These are phyloP conservation scores for Nezara viridula DNA, from an alignment of 2,888 invertebrate genomes.

Conservation along the genomic window DNA sequence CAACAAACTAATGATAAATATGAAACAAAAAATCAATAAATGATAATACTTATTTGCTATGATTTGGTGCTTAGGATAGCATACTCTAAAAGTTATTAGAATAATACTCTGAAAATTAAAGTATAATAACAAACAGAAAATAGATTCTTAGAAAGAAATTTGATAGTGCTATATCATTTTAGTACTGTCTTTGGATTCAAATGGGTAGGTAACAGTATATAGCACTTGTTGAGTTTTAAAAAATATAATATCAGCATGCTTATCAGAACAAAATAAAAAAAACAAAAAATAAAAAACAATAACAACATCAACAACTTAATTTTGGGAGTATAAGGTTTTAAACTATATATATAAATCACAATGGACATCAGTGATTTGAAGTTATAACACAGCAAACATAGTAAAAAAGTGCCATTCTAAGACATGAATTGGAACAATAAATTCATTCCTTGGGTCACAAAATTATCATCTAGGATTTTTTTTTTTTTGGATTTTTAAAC, in stretches of 20 bases:
- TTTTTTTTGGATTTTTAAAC: neutral
- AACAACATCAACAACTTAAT: neutral
- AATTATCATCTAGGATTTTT: neutral
- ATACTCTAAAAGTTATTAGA: neutral
- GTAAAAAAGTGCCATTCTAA: constrained; percentile 13
- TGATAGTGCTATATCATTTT: neutral
- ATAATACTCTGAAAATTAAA: neutral
- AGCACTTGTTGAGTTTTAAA: neutral
- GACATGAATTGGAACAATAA: neutral
- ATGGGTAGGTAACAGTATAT: neutral
- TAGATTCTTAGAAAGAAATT: neutral
- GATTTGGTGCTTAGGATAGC: neutral
- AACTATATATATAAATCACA: constrained; percentile 6
- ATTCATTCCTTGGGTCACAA: constrained; percentile 13
- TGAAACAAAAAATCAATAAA: neutral
- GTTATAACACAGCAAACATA: constrained; percentile 42
- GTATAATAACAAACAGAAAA: neutral
- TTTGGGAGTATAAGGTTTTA: neutral
- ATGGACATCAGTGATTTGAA: constrained; percentile 32
- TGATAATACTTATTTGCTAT: neutral
- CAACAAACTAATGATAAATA: too few relatives aligned
- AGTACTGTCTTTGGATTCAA: neutral
- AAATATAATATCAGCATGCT: constrained; percentile 26
- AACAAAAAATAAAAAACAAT: neutral
- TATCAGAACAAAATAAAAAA: constrained; percentile 2